A percentile compares a stretch with the other conserved stretches of the same genome.
phyloP scores from a whole-genome alignment of 2,888 invertebrate genomes.

The Abrostola tripartita region DNA sequence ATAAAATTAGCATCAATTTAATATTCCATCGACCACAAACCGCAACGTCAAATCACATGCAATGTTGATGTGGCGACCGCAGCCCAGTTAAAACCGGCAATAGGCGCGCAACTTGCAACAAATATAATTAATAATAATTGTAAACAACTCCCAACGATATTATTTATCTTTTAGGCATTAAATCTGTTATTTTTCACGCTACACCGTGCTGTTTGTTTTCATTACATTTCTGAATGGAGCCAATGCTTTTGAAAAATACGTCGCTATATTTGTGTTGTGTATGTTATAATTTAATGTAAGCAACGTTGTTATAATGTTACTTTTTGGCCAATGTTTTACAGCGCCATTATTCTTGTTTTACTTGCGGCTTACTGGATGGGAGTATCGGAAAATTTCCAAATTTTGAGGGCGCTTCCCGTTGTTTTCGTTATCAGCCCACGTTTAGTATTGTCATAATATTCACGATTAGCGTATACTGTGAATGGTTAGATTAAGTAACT shows the following conservation, averaged over 20 bases:
- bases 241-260: slow-evolving; percentile 30
- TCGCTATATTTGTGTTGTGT: slow-evolving; percentile 21
- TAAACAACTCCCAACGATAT: slow-evolving; percentile 24
- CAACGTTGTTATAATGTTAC: slow-evolving; percentile 41
- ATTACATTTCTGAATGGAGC: slow-evolving; percentile 19
- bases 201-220: slow-evolving; percentile 17
- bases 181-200: slow-evolving; percentile 7
- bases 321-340: slow-evolving; percentile 37
- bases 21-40: slow-evolving; percentile 67
- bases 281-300: slow-evolving; percentile 42
- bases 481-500: too few relatives aligned
- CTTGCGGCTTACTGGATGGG: slow-evolving; percentile 14
- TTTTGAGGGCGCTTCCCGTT: not conserved
- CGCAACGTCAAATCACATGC: slow-evolving; percentile 75
- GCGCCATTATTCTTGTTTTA: slow-evolving; percentile 21
- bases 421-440: not conserved
- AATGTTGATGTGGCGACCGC: slow-evolving; percentile 70
- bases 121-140: slow-evolving; percentile 50
- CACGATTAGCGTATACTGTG: not conserved
- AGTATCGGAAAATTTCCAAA: slow-evolving; percentile 10
- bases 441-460: not conserved
- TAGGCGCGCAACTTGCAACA: slow-evolving; percentile 47
- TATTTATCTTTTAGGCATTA: slow-evolving; percentile 29
- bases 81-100: slow-evolving; percentile 64
- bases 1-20: slow-evolving; percentile 53